These are phyloP conservation scores for Epizoanthus ramosus DNA, from an alignment of 92 coral and sea anemone species.

Conservation along the genomic window DNA sequence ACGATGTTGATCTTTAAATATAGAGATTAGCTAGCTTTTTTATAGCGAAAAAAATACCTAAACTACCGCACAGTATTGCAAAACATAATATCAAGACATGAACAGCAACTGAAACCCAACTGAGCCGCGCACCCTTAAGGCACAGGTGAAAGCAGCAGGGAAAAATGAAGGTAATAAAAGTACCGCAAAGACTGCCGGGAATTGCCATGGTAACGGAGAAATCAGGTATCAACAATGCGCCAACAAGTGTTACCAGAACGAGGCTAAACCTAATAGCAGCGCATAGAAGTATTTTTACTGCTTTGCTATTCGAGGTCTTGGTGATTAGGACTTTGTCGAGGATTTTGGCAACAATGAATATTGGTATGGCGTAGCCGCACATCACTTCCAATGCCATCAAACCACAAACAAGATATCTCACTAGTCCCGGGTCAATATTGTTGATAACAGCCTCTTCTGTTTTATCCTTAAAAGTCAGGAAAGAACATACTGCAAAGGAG, in stretches of 20 bases:
- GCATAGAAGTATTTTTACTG: neutral
- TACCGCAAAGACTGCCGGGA: slow-evolving; percentile 42
- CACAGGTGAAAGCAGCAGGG: slow-evolving; percentile 28
- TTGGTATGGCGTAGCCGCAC: slow-evolving; percentile 34
- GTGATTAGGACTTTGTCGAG: slow-evolving; percentile 5
- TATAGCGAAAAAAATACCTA: slow-evolving; percentile 32
- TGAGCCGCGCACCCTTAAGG: slow-evolving; percentile 15
- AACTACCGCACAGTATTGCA: slow-evolving; percentile 29
- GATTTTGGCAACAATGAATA: slow-evolving; percentile 22
- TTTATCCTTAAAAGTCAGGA: slow-evolving; percentile 11
- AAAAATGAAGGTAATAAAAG: slow-evolving; percentile 33
- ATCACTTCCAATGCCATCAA: slow-evolving; percentile 36
- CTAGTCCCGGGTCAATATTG: slow-evolving; percentile 33
- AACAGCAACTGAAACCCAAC: slow-evolving; percentile 13
- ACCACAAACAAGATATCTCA: slow-evolving; percentile 24
- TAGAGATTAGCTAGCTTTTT: slow-evolving; percentile 16
- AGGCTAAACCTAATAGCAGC: slow-evolving; percentile 7
- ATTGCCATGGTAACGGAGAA: slow-evolving; percentile 36
- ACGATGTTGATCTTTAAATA: neutral
- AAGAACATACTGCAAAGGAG: slow-evolving; percentile 36
- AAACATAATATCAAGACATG: slow-evolving; percentile 18
- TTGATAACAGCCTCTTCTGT: slow-evolving; percentile 40
- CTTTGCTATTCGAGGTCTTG: slow-evolving; percentile 14
- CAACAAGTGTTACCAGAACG: slow-evolving; percentile 19
- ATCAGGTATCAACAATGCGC: slow-evolving; percentile 28